Base-by-base conservation (phyloP, 2,888 invertebrate genomes). In the Gordius sp. region DNA sequence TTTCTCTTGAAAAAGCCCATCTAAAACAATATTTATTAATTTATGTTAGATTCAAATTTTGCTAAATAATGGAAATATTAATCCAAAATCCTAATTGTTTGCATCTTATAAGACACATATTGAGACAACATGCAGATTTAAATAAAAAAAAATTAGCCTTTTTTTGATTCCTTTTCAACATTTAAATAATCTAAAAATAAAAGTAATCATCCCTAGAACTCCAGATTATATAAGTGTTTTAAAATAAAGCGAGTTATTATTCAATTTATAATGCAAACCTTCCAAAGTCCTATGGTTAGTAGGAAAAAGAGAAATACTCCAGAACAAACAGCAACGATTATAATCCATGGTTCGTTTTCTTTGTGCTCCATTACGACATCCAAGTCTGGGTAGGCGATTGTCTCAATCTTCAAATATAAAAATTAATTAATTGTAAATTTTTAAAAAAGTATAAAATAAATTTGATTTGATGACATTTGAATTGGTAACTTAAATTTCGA, bases 301-400 rank as follows among this genome's bases (percentile, higher is more conserved):
- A 61, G n/a, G 28, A 58, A n/a, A 24, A 61, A 39, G 2, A 61
- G 16, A 20, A 61, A 56, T 2, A 61, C 27, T 20, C 58, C 61
- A 25, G 56, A 28, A 16, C 27, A 23, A 2, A 61, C 56, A 1
- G 61, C 60, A 25, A 61, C 53, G 1, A 61, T 2, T 20, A 59
- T 54, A 4, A 60, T 26, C 61, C 61, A 61, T 26, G 28, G 28
- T 16, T 54, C 28, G 20, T 8, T 54, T 54, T 25, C 26, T 20
- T 54, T 54, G 28, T 54, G 16, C 20, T 54, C 28, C 26, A 16
- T 25, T 24, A 54, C 8, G 20, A 54, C 27, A 54, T 54, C 55
- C 8, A 28, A 4, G 23, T 54, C 55, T 54, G 55, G 55, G 27
- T 27, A 54, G 27, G 28, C 26, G 24, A 27, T 8, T 8, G 55